Conservation (phyloP, 2,888 invertebrate genomes). For the Coelopa pilipes region DNA sequence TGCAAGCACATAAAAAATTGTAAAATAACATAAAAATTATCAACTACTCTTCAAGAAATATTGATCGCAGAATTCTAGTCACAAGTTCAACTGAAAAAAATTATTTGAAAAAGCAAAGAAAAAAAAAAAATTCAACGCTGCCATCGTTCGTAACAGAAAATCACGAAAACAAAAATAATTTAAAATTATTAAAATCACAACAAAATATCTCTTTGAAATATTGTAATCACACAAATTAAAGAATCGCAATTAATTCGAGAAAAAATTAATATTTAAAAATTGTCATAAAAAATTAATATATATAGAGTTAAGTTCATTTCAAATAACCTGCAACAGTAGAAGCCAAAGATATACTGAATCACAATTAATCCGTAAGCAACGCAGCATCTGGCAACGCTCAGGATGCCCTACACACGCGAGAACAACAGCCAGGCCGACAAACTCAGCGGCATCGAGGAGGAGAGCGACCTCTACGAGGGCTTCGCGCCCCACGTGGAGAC, state of each 20-base stretch:
- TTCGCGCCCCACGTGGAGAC: conserved; percentile 86
- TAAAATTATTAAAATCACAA: background rate
- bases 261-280: conserved; percentile 32
- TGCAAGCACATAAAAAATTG: conserved; percentile 15
- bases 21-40: conserved; percentile 26
- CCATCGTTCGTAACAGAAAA: background rate
- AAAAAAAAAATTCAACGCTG: background rate
- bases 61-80: conserved; percentile 21
- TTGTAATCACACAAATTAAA: background rate
- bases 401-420: conserved; percentile 65
- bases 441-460: conserved; percentile 80
- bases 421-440: conserved; percentile 71
- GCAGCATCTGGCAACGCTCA: conserved; percentile 27
- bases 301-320: conserved; percentile 31
- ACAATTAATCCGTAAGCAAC: background rate
- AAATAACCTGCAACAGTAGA: conserved; percentile 34
- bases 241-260: conserved; percentile 13
- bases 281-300: conserved; percentile 24
- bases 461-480: conserved; percentile 80
- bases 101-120: conserved; percentile 35
- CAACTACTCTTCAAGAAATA: background rate
- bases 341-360: conserved; percentile 34
- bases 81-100: conserved; percentile 17
- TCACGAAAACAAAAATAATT: background rate
- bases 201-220: background rate